These are phyloP conservation scores for Aphaenogaster floridana DNA, from an alignment of 1,140 invertebrate genomes.

Conservation along the genomic window DNA sequence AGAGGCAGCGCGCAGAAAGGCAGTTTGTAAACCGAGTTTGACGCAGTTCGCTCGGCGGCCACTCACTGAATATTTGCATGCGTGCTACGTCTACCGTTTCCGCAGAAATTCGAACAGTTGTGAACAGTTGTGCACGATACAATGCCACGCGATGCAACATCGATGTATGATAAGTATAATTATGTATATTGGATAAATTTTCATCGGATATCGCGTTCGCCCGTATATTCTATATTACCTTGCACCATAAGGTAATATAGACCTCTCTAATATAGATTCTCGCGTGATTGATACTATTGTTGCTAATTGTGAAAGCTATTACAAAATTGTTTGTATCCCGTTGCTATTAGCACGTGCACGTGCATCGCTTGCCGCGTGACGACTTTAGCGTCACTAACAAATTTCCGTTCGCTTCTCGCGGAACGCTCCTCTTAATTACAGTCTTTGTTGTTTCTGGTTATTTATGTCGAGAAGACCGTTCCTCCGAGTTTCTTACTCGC, in stretches of 20 bases:
- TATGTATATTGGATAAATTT: not conserved
- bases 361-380: not conserved
- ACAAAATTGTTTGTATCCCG: not conserved
- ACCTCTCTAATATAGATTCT: not conserved
- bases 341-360: not conserved
- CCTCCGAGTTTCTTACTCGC: slow-evolving; percentile 51
- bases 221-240: not conserved
- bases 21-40: slow-evolving; percentile 40
- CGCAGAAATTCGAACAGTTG: not conserved
- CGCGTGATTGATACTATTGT: not conserved
- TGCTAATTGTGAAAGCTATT: slow-evolving; percentile 6
- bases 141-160: not conserved
- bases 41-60: not conserved
- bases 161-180: slow-evolving; percentile 25
- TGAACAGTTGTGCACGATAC: not conserved
- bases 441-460: slow-evolving; percentile 58
- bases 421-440: slow-evolving; percentile 54
- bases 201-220: not conserved
- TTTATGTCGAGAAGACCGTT: slow-evolving; percentile 47
- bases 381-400: slow-evolving; percentile 55
- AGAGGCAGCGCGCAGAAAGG: not conserved
- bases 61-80: slow-evolving; percentile 30
- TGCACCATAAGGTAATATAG: slow-evolving; percentile 8
- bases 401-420: slow-evolving; percentile 46
- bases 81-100: not conserved